phyloP scores from a whole-genome alignment of 2,888 invertebrate species.

The Cephus pulcher region DNA sequence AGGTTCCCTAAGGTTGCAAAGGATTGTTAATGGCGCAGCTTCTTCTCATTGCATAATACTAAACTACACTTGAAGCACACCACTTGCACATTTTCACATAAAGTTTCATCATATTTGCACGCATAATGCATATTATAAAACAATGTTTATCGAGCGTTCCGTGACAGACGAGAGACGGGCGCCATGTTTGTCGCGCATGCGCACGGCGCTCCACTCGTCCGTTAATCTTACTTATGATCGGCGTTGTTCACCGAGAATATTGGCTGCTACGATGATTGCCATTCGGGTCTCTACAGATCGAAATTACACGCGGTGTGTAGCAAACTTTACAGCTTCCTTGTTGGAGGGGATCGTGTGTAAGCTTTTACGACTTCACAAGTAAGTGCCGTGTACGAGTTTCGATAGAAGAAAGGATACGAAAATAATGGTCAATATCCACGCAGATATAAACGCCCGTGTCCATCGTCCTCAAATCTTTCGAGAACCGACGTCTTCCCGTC shows the following conservation, averaged over 20 bases:
- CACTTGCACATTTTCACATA: not conserved
- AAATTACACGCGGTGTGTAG: not conserved
- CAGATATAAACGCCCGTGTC: not conserved
- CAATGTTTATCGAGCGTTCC: not conserved
- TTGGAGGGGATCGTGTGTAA: not conserved
- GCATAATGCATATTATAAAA: not conserved
- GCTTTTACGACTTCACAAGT: not conserved
- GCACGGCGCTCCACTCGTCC: not conserved
- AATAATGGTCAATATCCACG: not conserved
- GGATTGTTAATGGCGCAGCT: not conserved
- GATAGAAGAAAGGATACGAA: not conserved
- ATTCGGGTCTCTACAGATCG: too few species aligned
- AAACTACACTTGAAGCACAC: not conserved
- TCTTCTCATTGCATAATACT: not conserved
- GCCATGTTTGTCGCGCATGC: not conserved
- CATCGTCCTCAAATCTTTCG: not conserved
- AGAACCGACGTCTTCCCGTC: not conserved
- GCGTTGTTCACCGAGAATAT: not conserved
- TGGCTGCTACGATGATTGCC: not conserved
- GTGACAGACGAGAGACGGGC: not conserved
- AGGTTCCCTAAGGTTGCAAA: not conserved
- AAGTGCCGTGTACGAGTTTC: not conserved
- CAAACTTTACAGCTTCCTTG: not conserved
- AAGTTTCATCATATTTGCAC: not conserved
- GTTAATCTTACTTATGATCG: not conserved